Evolutionary conservation across 2,113 vertebrate genomes (phyloP).

Genomic region (Triplophysa dalaica): DNA sequence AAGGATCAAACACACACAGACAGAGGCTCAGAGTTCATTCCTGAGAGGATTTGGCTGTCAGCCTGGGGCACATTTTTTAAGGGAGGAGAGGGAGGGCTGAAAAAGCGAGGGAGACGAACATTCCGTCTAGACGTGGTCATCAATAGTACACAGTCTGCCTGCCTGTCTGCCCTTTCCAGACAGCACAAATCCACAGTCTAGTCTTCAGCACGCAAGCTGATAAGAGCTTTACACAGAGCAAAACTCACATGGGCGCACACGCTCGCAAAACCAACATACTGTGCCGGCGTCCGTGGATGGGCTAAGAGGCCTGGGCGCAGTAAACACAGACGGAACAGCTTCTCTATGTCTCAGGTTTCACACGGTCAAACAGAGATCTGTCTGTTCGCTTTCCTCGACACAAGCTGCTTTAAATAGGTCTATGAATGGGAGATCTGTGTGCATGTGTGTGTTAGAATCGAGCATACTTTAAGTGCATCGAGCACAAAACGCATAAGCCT

Average conservation of each 20-base stretch:
- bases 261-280: constrained; percentile 4
- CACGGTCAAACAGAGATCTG: constrained; percentile 27
- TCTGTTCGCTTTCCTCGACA: constrained; percentile 32
- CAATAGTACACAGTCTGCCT: constrained; percentile 44
- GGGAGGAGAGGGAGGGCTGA: constrained; percentile 1
- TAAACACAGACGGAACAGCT: constrained; percentile 12
- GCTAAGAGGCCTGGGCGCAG: not conserved
- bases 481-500: constrained; percentile 13
- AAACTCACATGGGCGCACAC: not conserved
- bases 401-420: constrained; percentile 36
- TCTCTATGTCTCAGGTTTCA: constrained; percentile 32
- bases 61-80: constrained; percentile 65
- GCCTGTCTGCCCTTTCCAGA: constrained; percentile 31
- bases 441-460: not conserved
- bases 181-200: constrained; percentile 20
- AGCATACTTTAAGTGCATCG: constrained; percentile 22
- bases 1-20: constrained; percentile 48
- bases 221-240: not conserved
- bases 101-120: constrained; percentile 56
- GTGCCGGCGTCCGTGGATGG: not conserved
- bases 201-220: not conserved
- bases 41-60: constrained; percentile 64
- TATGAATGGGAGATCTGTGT: constrained; percentile 47
- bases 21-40: constrained; percentile 53
- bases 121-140: constrained; percentile 69